Base-by-base conservation (phyloP, 2,797 vertebrate genomes). In the Pseudotriccus pelzelni region DNA sequence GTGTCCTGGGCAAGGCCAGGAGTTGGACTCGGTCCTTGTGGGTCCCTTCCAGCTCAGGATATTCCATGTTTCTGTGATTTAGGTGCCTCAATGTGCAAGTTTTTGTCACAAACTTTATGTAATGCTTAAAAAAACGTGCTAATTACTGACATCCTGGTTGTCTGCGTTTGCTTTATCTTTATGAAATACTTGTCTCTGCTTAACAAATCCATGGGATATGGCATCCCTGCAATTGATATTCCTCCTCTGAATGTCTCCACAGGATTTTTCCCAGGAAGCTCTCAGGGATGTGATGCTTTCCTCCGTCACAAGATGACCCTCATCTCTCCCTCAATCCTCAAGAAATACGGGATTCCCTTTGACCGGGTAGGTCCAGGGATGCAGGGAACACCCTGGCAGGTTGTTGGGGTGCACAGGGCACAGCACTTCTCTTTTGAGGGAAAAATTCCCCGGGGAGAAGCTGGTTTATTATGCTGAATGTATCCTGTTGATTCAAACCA, bases 231-330 rank as follows among this genome's bases (percentile, higher is more conserved):
- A 19, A 39, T 17, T 58, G 50, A 91, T 58, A 4, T 9, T 78
- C 24, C n/a, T 92, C 43, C 74, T 39, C 7, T 83, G 32, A 11
- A 37, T 96, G 56, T 56, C 50, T 55, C 87, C 82, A 6, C 97
- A 99, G 99, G 99, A 1, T 99, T 99, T 97, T 99, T 99, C 92
- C 99, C 99, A 0, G 99, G 99, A 53, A 99, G 99, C 95, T 99
- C 99, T 76, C 99, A 99, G 98, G 99, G 99, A 70, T 99, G 99
- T 2, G 99, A 99, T 2, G 99, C 99, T 56, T 99, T 99, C 95
- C 98, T 99, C 50, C 98, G 99, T 23, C 99, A 99, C 98, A 99
- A 99, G 98, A 99, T 99, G 99, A 99, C 99, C 2, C 98, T 99
- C 86, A 99, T 99, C 73, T 99, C 99, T 1, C 99, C 99, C 52